Evolutionary conservation across 2,888 invertebrate species (phyloP).

Genomic region (Acrobeloides nanus): DNA sequence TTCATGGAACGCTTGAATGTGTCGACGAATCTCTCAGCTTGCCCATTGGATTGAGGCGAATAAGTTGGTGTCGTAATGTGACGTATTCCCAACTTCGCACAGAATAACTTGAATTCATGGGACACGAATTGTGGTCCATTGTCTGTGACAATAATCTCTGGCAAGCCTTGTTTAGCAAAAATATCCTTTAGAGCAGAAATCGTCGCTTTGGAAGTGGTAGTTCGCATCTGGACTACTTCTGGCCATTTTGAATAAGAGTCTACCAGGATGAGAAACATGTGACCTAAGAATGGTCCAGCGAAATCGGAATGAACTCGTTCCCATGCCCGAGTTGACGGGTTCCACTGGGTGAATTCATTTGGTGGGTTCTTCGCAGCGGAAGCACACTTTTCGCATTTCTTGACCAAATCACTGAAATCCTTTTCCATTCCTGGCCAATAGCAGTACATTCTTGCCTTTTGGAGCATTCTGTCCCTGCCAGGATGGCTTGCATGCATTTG

Average conservation of each 20-base stretch:
- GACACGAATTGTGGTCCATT: conserved; percentile 28
- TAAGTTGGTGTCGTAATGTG: conserved; percentile 22
- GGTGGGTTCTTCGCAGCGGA: conserved; percentile 8
- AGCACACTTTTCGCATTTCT: conserved; percentile 29
- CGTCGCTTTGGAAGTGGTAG: conserved; percentile 9
- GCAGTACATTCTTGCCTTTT: conserved; percentile 29
- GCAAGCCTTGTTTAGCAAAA: conserved; percentile 19
- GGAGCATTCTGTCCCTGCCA: conserved; percentile 37
- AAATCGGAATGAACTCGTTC: conserved; percentile 56
- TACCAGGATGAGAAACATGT: conserved; percentile 52
- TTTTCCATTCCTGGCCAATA: conserved; percentile 39
- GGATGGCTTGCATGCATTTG: conserved; percentile 39
- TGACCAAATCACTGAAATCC: conserved; percentile 17
- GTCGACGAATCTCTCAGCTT: conserved; percentile 30
- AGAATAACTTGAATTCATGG: conserved; percentile 18
- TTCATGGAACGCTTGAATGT: too few species aligned
- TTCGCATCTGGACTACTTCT: conserved; percentile 35
- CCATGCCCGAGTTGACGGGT: too few species aligned
- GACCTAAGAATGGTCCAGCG: conserved; percentile 50
- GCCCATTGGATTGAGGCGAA: conserved; percentile 30
- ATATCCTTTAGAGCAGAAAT: conserved; percentile 13
- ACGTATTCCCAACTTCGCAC: conserved; percentile 10
- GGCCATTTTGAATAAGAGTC: conserved; percentile 57
- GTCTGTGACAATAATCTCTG: conserved; percentile 24
- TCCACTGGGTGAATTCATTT: conserved; percentile 19